Percentiles rank a stretch among this genome's conserved stretches.
These are phyloP conservation scores for Amyelois transitella DNA, from an alignment of 1,140 invertebrate species.

Conservation along the genomic window DNA sequence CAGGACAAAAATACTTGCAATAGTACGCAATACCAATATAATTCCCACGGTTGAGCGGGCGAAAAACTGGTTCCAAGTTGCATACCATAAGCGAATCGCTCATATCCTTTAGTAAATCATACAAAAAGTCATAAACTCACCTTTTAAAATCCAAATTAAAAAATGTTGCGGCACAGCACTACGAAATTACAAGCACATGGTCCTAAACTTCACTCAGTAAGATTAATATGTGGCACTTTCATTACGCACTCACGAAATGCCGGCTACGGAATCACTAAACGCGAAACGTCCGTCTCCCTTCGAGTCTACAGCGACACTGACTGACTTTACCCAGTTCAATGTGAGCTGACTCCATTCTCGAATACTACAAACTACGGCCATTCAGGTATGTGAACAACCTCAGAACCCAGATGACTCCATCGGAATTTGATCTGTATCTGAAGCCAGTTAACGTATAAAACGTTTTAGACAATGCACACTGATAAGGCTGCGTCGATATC, in stretches of 20 bases:
- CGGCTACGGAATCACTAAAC: slow-evolving; percentile 15
- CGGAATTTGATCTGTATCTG: slow-evolving; percentile 37
- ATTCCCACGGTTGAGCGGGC: slow-evolving; percentile 65
- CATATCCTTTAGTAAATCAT: slow-evolving; percentile 43
- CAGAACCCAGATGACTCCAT: slow-evolving; percentile 27
- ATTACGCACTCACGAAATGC: slow-evolving; percentile 41
- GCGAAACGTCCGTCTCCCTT: slow-evolving; percentile 15
- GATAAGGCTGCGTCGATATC: slow-evolving; percentile 72
- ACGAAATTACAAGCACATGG: slow-evolving; percentile 35
- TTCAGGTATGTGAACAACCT: slow-evolving; percentile 68
- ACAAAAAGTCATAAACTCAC: not conserved
- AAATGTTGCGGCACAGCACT: not conserved
- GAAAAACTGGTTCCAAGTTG: slow-evolving; percentile 55
- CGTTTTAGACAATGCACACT: slow-evolving; percentile 24
- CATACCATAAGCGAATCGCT: slow-evolving; percentile 59
- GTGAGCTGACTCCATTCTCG: slow-evolving; percentile 53
- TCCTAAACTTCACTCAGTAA: slow-evolving; percentile 46
- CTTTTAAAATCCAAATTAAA: not conserved
- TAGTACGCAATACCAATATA: slow-evolving; percentile 35
- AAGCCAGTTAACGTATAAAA: slow-evolving; percentile 31
- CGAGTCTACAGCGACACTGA: slow-evolving; percentile 44
- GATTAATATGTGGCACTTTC: slow-evolving; percentile 41
- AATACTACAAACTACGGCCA: slow-evolving; percentile 62
- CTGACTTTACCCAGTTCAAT: slow-evolving; percentile 45
- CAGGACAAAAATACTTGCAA: slow-evolving; percentile 10